These are phyloP conservation scores for Callocephalon fimbriatum DNA, from an alignment of 2,113 vertebrate species.

Conservation along the genomic window DNA sequence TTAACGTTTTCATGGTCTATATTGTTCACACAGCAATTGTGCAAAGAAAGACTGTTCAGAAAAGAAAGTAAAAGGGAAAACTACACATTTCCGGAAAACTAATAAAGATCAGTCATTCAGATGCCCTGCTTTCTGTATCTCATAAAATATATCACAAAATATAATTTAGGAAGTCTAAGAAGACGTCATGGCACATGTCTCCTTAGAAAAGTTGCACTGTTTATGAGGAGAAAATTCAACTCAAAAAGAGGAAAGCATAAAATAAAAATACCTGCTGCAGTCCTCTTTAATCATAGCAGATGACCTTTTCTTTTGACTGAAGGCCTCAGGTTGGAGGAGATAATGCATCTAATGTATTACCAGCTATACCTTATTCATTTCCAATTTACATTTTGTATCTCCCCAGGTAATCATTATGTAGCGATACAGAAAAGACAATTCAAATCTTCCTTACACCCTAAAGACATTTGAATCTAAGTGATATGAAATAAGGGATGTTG, in stretches of 20 bases:
- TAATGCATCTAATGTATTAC: not conserved
- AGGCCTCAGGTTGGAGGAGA: not conserved
- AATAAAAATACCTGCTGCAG: not conserved
- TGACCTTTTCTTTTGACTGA: not conserved
- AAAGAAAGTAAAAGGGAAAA: not conserved
- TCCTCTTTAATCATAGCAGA: not conserved
- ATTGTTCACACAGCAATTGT: not conserved
- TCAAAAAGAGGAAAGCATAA: not conserved
- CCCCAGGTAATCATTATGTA: constrained; percentile 12
- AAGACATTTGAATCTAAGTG: constrained; percentile 4
- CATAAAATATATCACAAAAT: not conserved
- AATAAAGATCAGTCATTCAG: not conserved
- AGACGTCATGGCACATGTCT: not conserved
- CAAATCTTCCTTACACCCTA: not conserved
- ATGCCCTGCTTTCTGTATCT: not conserved
- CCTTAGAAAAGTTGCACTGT: not conserved
- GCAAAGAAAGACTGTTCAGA: not conserved
- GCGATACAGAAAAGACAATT: not conserved
- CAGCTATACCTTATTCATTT: not conserved
- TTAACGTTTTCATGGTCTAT: not conserved
- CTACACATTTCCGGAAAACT: not conserved
- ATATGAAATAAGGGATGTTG: not conserved
- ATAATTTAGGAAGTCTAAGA: not conserved
- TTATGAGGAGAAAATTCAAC: not conserved
- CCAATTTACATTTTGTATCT: not conserved